Conservation (phyloP, 53 echinoderm and acorn worm genomes). For the Actinopyga echinites region DNA sequence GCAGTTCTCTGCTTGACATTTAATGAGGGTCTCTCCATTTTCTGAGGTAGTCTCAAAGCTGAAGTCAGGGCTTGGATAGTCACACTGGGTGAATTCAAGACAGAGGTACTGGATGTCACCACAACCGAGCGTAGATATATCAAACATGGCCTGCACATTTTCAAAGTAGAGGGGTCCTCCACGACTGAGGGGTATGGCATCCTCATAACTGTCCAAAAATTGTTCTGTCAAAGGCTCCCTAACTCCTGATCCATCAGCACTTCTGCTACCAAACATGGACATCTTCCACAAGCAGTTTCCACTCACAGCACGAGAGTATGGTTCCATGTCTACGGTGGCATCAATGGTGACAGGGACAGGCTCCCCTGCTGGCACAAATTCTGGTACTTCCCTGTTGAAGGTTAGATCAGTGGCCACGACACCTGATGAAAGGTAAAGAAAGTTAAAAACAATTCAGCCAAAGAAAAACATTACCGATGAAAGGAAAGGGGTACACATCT, state of each 20-base stretch:
- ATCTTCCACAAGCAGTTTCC: constrained; percentile 82
- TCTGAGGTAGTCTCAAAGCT: constrained; percentile 60
- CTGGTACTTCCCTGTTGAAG: constrained; percentile 63
- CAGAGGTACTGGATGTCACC: constrained; percentile 76
- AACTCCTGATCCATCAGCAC: constrained; percentile 64
- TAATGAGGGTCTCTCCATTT: constrained; percentile 65
- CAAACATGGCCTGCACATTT: constrained; percentile 61
- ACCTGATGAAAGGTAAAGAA: constrained; percentile 27
- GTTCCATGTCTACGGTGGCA: constrained; percentile 67
- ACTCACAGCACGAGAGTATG: constrained; percentile 66
- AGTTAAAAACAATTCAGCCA: too few species aligned
- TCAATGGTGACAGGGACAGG: constrained; percentile 64
- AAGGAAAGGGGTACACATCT: too few species aligned
- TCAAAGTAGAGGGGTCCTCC: constrained; percentile 73
- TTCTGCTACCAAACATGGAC: constrained; percentile 72
- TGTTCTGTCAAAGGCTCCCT: constrained; percentile 60
- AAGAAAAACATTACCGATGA: too few species aligned
- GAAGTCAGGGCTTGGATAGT: constrained; percentile 69
- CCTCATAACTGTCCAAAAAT: constrained; percentile 71
- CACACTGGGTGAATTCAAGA: constrained; percentile 81
- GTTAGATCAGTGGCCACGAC: constrained; percentile 66
- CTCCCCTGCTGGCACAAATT: constrained; percentile 59
- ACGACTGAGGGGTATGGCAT: constrained; percentile 58
- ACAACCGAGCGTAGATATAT: constrained; percentile 75
- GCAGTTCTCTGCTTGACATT: constrained; percentile 74